A percentile compares a stretch with the other conserved stretches of the same genome.
phyloP scores from a whole-genome alignment of 2,888 invertebrate genomes.

The Laothoe populi region DNA sequence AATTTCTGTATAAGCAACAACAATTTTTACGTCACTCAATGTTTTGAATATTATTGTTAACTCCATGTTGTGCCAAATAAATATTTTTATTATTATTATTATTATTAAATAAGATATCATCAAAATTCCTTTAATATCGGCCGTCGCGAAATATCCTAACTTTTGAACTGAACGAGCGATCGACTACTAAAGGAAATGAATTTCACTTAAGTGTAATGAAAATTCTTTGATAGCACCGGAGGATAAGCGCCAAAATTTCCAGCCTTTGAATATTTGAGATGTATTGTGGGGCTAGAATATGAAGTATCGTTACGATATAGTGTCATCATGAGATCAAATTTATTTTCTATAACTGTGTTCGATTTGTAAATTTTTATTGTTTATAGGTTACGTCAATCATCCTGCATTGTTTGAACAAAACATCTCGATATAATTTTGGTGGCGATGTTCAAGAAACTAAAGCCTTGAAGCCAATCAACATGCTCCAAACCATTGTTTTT shows the following conservation, averaged over 20 bases:
- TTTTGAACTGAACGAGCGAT: conserved; percentile 53
- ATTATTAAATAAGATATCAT: conserved; percentile 21
- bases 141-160: conserved; percentile 29
- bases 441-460: too few species aligned
- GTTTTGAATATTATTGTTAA: too few species aligned
- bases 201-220: conserved; percentile 78
- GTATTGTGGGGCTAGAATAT: conserved; percentile 16
- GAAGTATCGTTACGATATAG: background rate
- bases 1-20: too few species aligned
- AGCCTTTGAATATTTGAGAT: conserved; percentile 42
- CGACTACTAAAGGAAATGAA: conserved; percentile 70
- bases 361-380: too few species aligned
- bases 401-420: too few species aligned
- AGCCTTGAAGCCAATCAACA: too few species aligned
- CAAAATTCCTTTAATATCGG: conserved; percentile 29
- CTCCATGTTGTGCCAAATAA: too few species aligned
- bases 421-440: too few species aligned
- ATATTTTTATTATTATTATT: background rate
- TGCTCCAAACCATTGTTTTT: too few species aligned
- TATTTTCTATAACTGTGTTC: too few species aligned
- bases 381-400: too few species aligned
- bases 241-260: conserved; percentile 56
- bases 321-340: background rate
- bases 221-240: conserved; percentile 68
- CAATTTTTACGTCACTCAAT: too few species aligned